Evolutionary conservation across 1,140 invertebrate genomes (phyloP).

Genomic region (Sarcophaga bullata): DNA sequence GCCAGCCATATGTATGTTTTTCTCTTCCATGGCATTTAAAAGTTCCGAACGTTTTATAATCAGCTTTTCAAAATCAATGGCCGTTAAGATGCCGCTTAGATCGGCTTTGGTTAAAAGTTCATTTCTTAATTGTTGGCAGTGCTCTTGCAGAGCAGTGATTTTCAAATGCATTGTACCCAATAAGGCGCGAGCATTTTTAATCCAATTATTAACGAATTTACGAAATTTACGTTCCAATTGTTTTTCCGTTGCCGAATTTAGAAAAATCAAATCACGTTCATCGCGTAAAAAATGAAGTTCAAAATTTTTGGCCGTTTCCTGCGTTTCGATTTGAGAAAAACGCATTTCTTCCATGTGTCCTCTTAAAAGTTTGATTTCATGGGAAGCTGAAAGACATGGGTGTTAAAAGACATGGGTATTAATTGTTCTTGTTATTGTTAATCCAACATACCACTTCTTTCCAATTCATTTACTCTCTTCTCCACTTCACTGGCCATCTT

Average conservation of each 20-base stretch:
- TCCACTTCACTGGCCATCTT: conserved; percentile 56
- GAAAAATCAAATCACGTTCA: conserved; percentile 51
- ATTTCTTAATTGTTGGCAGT: conserved; percentile 56
- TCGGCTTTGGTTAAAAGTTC: conserved; percentile 61
- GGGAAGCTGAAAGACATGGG: conserved; percentile 46
- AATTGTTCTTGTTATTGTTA: not conserved
- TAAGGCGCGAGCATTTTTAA: conserved; percentile 57
- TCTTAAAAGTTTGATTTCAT: conserved; percentile 57
- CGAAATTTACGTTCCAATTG: conserved; percentile 60
- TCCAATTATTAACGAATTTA: conserved; percentile 61
- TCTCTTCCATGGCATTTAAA: conserved; percentile 62
- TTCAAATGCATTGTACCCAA: conserved; percentile 60
- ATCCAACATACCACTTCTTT: conserved; percentile 52
- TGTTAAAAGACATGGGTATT: too few species aligned
- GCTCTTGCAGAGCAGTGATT: conserved; percentile 58
- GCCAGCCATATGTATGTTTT: conserved; percentile 60
- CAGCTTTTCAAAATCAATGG: conserved; percentile 67
- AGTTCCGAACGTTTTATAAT: conserved; percentile 65
- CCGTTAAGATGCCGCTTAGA: conserved; percentile 64
- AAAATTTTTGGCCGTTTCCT: conserved; percentile 60
- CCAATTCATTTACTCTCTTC: conserved; percentile 55
- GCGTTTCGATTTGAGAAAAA: conserved; percentile 55
- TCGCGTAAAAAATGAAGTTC: conserved; percentile 58
- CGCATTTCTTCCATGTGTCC: conserved; percentile 59
- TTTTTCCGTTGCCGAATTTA: conserved; percentile 56